Evolutionary conservation across 2,888 invertebrate genomes (phyloP), one percentile per base, ranked within the genome.

Genomic region (Andricus curvator): DNA sequence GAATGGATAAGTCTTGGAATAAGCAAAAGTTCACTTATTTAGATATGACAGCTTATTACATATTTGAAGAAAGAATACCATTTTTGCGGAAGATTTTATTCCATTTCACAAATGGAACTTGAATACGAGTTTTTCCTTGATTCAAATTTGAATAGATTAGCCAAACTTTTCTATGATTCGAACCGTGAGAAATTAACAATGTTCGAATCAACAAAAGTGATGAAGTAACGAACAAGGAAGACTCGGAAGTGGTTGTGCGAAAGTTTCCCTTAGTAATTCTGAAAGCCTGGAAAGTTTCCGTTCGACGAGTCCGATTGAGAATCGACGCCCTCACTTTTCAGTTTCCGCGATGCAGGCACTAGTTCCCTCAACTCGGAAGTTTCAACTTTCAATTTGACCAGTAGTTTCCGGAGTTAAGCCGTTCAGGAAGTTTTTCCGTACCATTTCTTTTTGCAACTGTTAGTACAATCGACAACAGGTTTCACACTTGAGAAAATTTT

Each of bases 201-300:
- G 74, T 51, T 56, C 11, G 33, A 74, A 74, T 74, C 51, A 74
- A 74, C 33, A 56, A 29, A 33, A 29, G 33, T n/a, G n/a, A 74
- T 29, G 74, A 74, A 70, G 70, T 70, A 70, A 70, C 70, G 51
- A 51, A 70, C 48, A 70, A 70, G 70, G 70, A 70, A 70, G 48
- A 51, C 48, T 70, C 17, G 17, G 6, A 68, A 68, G 70, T 51
- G 48, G 51, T 70, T 51, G 51, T 20, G 44, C 17, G 29, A 29
- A 70, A 70, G 70, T 70, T 70, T 70, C 29, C 48, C 51, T 48
- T 29, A 4, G 29, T 9, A n/a, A 56, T 74, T 20, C 15, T n/a
- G 56, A 20, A 56, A 74, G 56, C 56, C 74, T 51, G 13, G 33
- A 37, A 74, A 74, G 33, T 74, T 74, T 74, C 74, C 74, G n/a